Percentiles rank a stretch among this genome's conserved stretches.
These are phyloP conservation scores for Microvelia longipes DNA, from an alignment of 1,140 invertebrate species.

Conservation along the genomic window DNA sequence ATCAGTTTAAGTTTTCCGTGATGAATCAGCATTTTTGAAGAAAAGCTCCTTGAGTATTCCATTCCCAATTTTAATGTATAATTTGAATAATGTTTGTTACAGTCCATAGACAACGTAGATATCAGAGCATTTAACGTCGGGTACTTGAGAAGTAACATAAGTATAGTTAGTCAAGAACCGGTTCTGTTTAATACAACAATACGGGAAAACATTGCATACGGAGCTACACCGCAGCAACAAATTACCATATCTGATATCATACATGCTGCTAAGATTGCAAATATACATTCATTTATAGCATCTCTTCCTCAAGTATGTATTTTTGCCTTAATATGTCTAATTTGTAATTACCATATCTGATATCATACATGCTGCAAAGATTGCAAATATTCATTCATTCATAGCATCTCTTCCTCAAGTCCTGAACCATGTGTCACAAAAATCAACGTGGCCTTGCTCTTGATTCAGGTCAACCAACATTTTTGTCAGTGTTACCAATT, in stretches of 20 bases:
- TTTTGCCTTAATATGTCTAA: too few relatives aligned
- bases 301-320: slow-evolving; percentile 57
- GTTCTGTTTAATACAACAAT: slow-evolving; percentile 58
- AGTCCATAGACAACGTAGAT: not conserved
- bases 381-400: slow-evolving; percentile 76
- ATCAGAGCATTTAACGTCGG: slow-evolving; percentile 18
- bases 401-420: slow-evolving; percentile 62
- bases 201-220: slow-evolving; percentile 60
- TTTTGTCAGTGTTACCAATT: too few relatives aligned
- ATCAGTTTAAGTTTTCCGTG: too few relatives aligned
- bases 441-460: too few relatives aligned
- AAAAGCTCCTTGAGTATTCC: too few relatives aligned
- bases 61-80: too few relatives aligned
- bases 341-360: slow-evolving; percentile 42
- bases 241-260: slow-evolving; percentile 51
- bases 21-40: too few relatives aligned
- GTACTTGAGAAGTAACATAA: slow-evolving; percentile 53
- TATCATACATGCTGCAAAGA: slow-evolving; percentile 61
- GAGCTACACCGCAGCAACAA: slow-evolving; percentile 27
- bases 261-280: slow-evolving; percentile 62
- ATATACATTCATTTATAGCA: slow-evolving; percentile 73
- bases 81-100: not conserved
- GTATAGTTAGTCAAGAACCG: slow-evolving; percentile 66
- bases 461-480: too few relatives aligned
- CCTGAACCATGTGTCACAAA: too few relatives aligned